Evolutionary conservation across 1,140 invertebrate species (phyloP), one percentile per base, ranked within the genome.

Genomic region (Trypoxylus dichotomus): DNA sequence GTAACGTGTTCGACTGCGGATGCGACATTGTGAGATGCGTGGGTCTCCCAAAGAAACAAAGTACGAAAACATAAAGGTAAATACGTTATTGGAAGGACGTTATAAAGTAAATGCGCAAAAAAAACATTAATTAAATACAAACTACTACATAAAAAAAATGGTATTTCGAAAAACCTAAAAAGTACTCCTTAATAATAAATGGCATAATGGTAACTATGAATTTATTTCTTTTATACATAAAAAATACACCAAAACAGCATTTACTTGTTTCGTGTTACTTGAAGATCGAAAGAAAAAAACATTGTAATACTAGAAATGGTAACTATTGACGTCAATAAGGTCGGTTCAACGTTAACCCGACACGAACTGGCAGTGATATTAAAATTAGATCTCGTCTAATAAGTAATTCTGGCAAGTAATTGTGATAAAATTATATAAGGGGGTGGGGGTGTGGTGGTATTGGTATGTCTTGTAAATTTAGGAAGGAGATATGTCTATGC

Each of bases 151-250:
- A 71, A 24, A 27, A 71, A 74, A 74, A 74, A 74, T 74, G 72
- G 72, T 74, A 74, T 13, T 43, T 74, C 27, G 21, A 68, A 54
- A 37, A 37, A 7, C 47, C 47, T 29, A 74, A 41, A 43, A 37
- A 74, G 41, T 29, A 42, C 72, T 37, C 10, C 32, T 43, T 74
- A 74, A 43, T n/a, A 41, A 43, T 41, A 74, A 74, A 74, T 74
- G 72, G 72, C 72, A 74, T 37, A 74, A 41, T 74, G 72, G 72
- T 74, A 74, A 74, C 72, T 74, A 74, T 74, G 27, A 74, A 37
- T 74, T 74, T 74, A 43, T 43, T 19, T 74, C 24, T 19, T 74
- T 15, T 29, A 71, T 71, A 32, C 63, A 24, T 60, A 60, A 37
- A 5, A 37, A 37, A 37, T 37, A 37, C 32, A 37, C 5, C 10